Evolutionary conservation across 2,797 vertebrate species (phyloP).

Genomic region (Chrosomus eos): DNA sequence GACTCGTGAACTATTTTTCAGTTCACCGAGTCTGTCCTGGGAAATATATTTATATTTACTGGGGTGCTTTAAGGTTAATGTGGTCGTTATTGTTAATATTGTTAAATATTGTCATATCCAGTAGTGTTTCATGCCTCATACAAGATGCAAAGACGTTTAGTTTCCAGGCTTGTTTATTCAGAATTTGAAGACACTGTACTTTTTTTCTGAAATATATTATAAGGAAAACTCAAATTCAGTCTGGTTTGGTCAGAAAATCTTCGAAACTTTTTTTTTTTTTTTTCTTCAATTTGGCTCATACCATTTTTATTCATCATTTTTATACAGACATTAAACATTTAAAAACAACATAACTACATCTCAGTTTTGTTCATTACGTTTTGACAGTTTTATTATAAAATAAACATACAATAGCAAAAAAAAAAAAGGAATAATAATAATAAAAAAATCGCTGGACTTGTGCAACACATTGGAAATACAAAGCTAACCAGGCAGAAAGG

Average conservation of each 20-base stretch:
- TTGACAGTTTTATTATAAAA: constrained; percentile 87
- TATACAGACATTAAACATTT: constrained; percentile 92
- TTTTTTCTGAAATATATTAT: neutral
- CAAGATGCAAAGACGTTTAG: neutral
- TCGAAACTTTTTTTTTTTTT: constrained; percentile 17
- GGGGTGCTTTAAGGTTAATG: constrained; percentile 30
- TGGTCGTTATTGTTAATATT: neutral
- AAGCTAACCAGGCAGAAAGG: constrained; percentile 85
- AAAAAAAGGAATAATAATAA: constrained; percentile 68
- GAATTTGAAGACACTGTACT: neutral
- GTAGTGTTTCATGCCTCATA: neutral
- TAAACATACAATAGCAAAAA: constrained; percentile 82
- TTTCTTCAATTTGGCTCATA: constrained; percentile 70
- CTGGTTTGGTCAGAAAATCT: constrained; percentile 30
- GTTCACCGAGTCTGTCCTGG: constrained; percentile 22
- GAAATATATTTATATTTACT: constrained; percentile 25
- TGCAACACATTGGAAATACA: constrained; percentile 89
- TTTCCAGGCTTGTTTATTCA: constrained; percentile 1
- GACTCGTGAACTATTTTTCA: constrained; percentile 33
- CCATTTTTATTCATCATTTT: constrained; percentile 88
- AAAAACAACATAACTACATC: constrained; percentile 94
- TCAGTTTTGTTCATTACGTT: constrained; percentile 90
- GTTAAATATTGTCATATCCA: neutral
- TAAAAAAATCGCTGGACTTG: constrained; percentile 82
- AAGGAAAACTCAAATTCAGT: neutral